These are phyloP conservation scores for Aphaenogaster rudis DNA, from an alignment of 1,140 invertebrate species.

Conservation along the genomic window DNA sequence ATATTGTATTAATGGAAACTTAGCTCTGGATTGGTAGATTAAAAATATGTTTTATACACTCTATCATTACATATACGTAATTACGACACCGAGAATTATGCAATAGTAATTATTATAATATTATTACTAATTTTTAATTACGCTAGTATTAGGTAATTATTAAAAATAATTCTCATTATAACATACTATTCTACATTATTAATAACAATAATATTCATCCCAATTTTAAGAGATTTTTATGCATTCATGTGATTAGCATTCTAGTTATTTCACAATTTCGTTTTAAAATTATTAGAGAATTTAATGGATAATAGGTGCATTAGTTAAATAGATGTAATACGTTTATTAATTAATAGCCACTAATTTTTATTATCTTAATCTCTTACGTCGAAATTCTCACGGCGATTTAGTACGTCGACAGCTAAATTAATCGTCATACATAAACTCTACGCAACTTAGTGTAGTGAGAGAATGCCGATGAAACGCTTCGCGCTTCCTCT, in stretches of 20 bases:
- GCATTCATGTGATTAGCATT: background rate
- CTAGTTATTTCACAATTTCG: background rate
- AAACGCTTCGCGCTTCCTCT: slow-evolving; percentile 57
- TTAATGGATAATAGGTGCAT: background rate
- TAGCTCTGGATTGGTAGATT: background rate
- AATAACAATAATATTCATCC: background rate
- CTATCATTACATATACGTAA: background rate
- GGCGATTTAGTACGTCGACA: background rate
- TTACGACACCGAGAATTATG: background rate
- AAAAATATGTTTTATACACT: background rate
- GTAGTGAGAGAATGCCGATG: slow-evolving; percentile 17
- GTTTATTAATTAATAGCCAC: background rate
- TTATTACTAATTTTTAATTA: background rate
- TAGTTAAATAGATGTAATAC: background rate
- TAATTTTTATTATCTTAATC: slow-evolving; percentile 8
- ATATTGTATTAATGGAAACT: background rate
- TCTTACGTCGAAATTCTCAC: background rate
- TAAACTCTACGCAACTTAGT: slow-evolving; percentile 32
- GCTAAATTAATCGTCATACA: slow-evolving; percentile 25
- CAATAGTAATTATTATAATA: background rate
- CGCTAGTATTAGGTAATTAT: background rate
- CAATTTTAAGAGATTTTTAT: background rate
- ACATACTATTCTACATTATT: background rate
- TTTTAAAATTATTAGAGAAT: background rate
- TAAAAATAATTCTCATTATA: background rate